These are phyloP conservation scores for Nematostella vectensis DNA, from an alignment of 92 coral and sea anemone species.

Conservation along the genomic window DNA sequence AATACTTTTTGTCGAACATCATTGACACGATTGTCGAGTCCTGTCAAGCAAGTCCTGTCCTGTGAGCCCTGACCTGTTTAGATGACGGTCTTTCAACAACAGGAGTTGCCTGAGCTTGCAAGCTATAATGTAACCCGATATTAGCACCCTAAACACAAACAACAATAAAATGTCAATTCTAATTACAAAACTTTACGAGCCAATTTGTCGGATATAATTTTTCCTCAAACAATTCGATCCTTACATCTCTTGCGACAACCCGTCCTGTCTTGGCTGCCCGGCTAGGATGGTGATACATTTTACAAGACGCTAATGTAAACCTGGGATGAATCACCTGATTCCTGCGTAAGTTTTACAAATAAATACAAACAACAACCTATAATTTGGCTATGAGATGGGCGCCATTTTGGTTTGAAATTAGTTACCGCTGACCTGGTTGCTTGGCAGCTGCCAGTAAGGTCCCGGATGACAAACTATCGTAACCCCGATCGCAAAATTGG, in stretches of 20 bases:
- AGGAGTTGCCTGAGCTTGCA: constrained; percentile 96
- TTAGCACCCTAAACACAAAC: constrained; percentile 53
- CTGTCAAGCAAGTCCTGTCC: too few relatives aligned
- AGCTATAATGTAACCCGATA: constrained; percentile 81
- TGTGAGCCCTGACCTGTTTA: constrained; percentile 63
- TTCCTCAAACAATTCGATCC: too few relatives aligned
- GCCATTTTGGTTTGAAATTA: constrained; percentile 31
- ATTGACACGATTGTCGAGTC: too few relatives aligned
- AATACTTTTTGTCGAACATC: too few relatives aligned
- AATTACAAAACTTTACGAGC: too few relatives aligned
- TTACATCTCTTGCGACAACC: constrained; percentile 90
- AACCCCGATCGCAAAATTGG: too few relatives aligned
- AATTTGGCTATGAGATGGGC: too few relatives aligned
- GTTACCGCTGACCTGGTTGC: constrained; percentile 40
- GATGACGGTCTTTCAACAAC: constrained; percentile 79
- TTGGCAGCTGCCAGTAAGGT: constrained; percentile 20
- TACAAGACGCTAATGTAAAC: background rate
- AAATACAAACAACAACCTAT: too few relatives aligned
- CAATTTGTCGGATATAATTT: too few relatives aligned
- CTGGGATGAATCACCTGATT: background rate
- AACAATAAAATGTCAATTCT: background rate
- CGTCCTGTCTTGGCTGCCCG: constrained; percentile 96
- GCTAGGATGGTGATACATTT: constrained; percentile 92
- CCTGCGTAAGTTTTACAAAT: too few relatives aligned
- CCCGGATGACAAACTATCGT: too few relatives aligned